phyloP scores from a whole-genome alignment of 2,888 invertebrate species.

The Camptogramma bilineatum region DNA sequence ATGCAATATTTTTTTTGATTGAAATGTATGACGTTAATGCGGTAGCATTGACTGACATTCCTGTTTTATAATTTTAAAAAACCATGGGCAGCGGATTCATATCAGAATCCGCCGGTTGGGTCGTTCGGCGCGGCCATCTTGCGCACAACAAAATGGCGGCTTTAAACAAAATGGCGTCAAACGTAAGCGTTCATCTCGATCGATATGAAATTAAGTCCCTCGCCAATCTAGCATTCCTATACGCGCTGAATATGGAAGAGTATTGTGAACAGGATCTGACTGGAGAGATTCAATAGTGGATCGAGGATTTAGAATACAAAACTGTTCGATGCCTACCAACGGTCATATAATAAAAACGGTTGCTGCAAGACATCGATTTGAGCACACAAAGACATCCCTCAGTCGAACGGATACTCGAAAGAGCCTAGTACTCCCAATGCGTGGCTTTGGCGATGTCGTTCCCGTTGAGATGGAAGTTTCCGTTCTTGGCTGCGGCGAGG shows the following conservation, averaged over 20 bases:
- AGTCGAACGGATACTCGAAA: conserved; percentile 10
- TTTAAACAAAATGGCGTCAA: conserved; percentile 61
- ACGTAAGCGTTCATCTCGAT: conserved; percentile 53
- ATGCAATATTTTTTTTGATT: conserved; percentile 58
- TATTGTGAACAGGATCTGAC: conserved; percentile 60
- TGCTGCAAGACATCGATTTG: conserved; percentile 24
- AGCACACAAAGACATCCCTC: conserved; percentile 33
- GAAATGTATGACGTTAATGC: conserved; percentile 75
- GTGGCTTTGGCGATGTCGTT: conserved; percentile 92
- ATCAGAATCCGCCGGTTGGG: conserved; percentile 73
- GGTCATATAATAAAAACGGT: conserved; percentile 16
- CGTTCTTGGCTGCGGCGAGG: conserved; percentile 96
- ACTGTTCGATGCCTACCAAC: conserved; percentile 1
- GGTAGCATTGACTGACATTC: conserved; percentile 74
- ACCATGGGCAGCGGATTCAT: conserved; percentile 72
- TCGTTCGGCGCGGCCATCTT: conserved; percentile 75
- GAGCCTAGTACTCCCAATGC: conserved; percentile 97
- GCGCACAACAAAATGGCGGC: conserved; percentile 62
- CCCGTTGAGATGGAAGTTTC: conserved; percentile 93
- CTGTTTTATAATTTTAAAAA: conserved; percentile 59
- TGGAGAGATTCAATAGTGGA: conserved; percentile 56
- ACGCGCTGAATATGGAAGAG: conserved; percentile 60
- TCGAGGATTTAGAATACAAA: conserved; percentile 24
- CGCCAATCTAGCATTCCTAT: conserved; percentile 52
- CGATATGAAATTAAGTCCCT: conserved; percentile 61